A percentile compares a stretch with the other conserved stretches of the same genome.
phyloP scores from a whole-genome alignment of 2,888 invertebrate genomes.

The Calameuta filiformis region DNA sequence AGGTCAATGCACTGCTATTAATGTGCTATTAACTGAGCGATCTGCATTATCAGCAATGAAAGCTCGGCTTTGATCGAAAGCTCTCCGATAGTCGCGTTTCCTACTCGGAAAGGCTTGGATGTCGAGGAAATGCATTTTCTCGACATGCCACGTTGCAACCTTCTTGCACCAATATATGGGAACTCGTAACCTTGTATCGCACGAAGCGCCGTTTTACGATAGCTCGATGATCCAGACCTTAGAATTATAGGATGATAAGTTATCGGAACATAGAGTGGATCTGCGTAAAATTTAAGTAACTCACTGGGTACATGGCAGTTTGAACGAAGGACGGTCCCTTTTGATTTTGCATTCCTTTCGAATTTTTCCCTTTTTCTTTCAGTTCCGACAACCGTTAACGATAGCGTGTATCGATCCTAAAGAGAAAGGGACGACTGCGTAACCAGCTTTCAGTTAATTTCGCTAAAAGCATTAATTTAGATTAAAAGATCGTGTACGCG shows the following conservation, averaged over 20 bases:
- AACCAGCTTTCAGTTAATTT: slow-evolving; percentile 56
- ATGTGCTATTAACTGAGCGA: slow-evolving; percentile 35
- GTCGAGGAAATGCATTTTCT: not conserved
- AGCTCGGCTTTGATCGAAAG: slow-evolving; percentile 41
- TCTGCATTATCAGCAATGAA: slow-evolving; percentile 39
- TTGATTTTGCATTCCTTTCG: not conserved
- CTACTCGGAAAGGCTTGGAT: not conserved
- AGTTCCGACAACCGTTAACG: not conserved
- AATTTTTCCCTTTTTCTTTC: not conserved
- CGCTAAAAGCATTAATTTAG: slow-evolving; percentile 62
- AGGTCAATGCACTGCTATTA: slow-evolving; percentile 54
- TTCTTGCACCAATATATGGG: not conserved
- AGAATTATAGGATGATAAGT: not conserved
- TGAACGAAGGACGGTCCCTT: not conserved
- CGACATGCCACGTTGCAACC: not conserved
- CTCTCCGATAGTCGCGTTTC: not conserved
- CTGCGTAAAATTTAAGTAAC: not conserved
- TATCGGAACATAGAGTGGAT: not conserved
- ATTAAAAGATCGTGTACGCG: slow-evolving; percentile 57
- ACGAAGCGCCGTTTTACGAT: not conserved
- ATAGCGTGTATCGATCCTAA: not conserved
- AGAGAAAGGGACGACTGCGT: slow-evolving; percentile 41
- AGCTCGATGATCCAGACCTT: not conserved
- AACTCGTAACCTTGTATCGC: not conserved
- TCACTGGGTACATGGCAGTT: not conserved